Conservation (phyloP, 2,888 invertebrate species). For the Acanthoscelides obtectus region DNA sequence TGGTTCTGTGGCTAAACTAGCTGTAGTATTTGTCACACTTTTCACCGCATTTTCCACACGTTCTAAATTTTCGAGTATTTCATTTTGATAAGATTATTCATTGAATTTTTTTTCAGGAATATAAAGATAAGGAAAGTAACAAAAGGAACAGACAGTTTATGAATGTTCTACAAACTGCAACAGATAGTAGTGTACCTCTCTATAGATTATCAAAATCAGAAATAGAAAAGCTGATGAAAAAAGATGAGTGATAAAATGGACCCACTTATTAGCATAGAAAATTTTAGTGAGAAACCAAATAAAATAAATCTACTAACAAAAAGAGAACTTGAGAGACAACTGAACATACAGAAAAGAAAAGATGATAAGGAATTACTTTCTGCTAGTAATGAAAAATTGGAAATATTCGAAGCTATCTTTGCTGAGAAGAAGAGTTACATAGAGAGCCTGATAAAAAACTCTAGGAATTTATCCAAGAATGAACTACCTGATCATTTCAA, state of each 20-base stretch:
- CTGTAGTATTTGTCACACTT: not conserved
- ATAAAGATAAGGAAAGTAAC: constrained; percentile 29
- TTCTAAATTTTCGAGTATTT: not conserved
- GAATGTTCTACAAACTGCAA: constrained; percentile 50
- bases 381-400: constrained; percentile 62
- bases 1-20: not conserved
- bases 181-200: constrained; percentile 46
- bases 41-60: not conserved
- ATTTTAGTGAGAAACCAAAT: constrained; percentile 40
- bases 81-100: not conserved
- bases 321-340: constrained; percentile 61
- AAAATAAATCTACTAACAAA: constrained; percentile 48
- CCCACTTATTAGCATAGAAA: constrained; percentile 26
- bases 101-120: constrained; percentile 41
- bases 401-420: constrained; percentile 67
- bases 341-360: constrained; percentile 60
- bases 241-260: constrained; percentile 11
- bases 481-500: constrained; percentile 60
- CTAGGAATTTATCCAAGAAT: constrained; percentile 49
- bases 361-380: constrained; percentile 59
- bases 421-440: constrained; percentile 62
- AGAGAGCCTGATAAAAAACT: constrained; percentile 54
- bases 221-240: constrained; percentile 45
- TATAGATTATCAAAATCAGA: constrained; percentile 50
- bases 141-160: constrained; percentile 41